These are phyloP conservation scores for Tryphoninae sp. DNA, from an alignment of 2,888 invertebrate genomes.

Conservation along the genomic window DNA sequence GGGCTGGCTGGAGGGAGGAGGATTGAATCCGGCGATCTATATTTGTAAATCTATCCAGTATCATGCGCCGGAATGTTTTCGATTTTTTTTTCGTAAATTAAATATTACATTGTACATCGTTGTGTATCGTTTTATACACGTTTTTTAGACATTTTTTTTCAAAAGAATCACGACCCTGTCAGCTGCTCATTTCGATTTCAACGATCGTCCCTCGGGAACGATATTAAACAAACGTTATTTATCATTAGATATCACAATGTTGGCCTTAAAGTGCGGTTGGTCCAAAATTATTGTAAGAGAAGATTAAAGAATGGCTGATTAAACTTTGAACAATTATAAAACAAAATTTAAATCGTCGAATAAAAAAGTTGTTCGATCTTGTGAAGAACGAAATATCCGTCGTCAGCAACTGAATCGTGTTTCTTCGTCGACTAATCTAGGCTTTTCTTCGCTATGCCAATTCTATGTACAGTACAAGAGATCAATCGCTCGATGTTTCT, in stretches of 20 bases:
- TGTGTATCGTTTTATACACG: slow-evolving; percentile 41
- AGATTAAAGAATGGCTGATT: background rate
- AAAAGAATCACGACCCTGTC: slow-evolving; percentile 43
- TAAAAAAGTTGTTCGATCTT: slow-evolving; percentile 18
- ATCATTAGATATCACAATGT: slow-evolving; percentile 53
- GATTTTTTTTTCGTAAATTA: slow-evolving; percentile 48
- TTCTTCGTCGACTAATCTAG: slow-evolving; percentile 21
- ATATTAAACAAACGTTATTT: slow-evolving; percentile 29
- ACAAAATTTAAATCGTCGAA: background rate
- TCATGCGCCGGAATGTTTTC: slow-evolving; percentile 38
- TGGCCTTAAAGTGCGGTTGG: slow-evolving; percentile 41
- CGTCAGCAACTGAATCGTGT: slow-evolving; percentile 43
- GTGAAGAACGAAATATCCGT: slow-evolving; percentile 1
- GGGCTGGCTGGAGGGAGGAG: slow-evolving; percentile 60
- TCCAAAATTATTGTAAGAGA: slow-evolving; percentile 15
- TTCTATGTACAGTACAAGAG: slow-evolving; percentile 59
- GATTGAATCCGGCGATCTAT: slow-evolving; percentile 64
- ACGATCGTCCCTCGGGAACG: background rate
- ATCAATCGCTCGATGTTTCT: slow-evolving; percentile 54
- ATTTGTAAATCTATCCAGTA: slow-evolving; percentile 52
- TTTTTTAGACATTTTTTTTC: slow-evolving; percentile 38
- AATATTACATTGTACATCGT: slow-evolving; percentile 62
- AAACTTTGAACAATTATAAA: background rate
- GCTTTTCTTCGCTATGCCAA: slow-evolving; percentile 39
- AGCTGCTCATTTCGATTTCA: slow-evolving; percentile 34